These are phyloP conservation scores for Chloropsis cyanopogon DNA, from an alignment of 2,113 vertebrate species.

Conservation along the genomic window DNA sequence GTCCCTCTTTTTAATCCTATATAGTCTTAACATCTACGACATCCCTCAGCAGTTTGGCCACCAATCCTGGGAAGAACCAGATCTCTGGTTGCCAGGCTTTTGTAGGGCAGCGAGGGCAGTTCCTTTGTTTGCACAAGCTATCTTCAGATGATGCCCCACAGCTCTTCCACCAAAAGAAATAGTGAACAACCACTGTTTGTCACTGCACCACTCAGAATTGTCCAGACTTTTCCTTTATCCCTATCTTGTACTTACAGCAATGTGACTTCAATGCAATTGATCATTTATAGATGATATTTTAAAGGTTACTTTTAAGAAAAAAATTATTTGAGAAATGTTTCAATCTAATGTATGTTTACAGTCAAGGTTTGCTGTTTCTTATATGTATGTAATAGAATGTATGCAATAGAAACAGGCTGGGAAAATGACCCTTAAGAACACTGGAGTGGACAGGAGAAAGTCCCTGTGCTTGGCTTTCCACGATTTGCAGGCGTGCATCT, in stretches of 20 bases:
- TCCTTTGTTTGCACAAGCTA: not conserved
- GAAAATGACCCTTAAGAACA: not conserved
- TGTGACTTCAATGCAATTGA: not conserved
- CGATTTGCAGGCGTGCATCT: not conserved
- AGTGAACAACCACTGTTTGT: not conserved
- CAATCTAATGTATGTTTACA: not conserved
- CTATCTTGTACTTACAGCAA: fast-evolving
- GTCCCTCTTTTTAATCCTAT: not conserved
- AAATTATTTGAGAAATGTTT: not conserved
- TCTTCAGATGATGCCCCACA: not conserved
- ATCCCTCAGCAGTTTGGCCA: not conserved
- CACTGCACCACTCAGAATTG: not conserved
- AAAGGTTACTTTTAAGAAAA: not conserved
- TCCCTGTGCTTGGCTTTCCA: not conserved
- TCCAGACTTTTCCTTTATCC: not conserved
- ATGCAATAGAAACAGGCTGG: not conserved
- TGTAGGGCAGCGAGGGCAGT: fast-evolving
- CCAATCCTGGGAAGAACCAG: not conserved
- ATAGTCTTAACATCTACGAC: not conserved
- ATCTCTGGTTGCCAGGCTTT: not conserved
- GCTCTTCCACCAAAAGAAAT: not conserved
- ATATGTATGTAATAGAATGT: not conserved
- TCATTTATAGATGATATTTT: not conserved
- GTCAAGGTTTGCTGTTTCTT: not conserved
- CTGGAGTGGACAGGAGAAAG: not conserved